A percentile compares a stretch with the other conserved stretches of the same genome.
phyloP scores from a whole-genome alignment of 2,113 vertebrate species.

The Erythrocercus mccallii region DNA sequence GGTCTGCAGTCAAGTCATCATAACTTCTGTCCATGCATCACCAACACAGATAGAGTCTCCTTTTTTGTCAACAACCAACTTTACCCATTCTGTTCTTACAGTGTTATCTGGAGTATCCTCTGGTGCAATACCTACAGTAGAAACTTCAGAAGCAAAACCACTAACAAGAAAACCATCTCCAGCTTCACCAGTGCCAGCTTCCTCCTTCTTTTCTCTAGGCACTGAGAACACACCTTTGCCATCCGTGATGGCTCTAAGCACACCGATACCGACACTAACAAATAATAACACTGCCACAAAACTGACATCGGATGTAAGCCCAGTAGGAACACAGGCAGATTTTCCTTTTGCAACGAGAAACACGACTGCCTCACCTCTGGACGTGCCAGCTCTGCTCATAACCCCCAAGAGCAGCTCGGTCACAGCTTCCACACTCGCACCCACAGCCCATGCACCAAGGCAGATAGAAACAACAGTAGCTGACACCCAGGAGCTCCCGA shows the following conservation, averaged over 20 bases:
- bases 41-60: conserved; percentile 26
- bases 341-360: conserved; percentile 68
- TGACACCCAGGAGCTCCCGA: conserved; percentile 46
- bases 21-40: conserved; percentile 63
- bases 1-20: conserved; percentile 51
- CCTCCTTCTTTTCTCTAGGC: conserved; percentile 75
- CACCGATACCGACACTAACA: conserved; percentile 35
- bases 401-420: conserved; percentile 45
- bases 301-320: conserved; percentile 1
- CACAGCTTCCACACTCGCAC: conserved; percentile 39
- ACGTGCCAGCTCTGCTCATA: conserved; percentile 35
- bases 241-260: conserved; percentile 67
- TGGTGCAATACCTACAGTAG: conserved; percentile 67
- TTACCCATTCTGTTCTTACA: conserved; percentile 75
- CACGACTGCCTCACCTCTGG: conserved; percentile 45
- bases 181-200: conserved; percentile 64
- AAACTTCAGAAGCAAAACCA: conserved; percentile 59
- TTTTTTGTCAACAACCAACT: conserved; percentile 54
- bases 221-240: conserved; percentile 69
- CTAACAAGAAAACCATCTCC: conserved; percentile 71
- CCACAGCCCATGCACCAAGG: conserved; percentile 66
- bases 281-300: conserved; percentile 71
- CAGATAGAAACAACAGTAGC: conserved; percentile 69
- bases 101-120: conserved; percentile 65
- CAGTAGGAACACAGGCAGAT: conserved; percentile 62